Base-by-base conservation (phyloP, 2,113 vertebrate species). In the Cottus gobio region DNA sequence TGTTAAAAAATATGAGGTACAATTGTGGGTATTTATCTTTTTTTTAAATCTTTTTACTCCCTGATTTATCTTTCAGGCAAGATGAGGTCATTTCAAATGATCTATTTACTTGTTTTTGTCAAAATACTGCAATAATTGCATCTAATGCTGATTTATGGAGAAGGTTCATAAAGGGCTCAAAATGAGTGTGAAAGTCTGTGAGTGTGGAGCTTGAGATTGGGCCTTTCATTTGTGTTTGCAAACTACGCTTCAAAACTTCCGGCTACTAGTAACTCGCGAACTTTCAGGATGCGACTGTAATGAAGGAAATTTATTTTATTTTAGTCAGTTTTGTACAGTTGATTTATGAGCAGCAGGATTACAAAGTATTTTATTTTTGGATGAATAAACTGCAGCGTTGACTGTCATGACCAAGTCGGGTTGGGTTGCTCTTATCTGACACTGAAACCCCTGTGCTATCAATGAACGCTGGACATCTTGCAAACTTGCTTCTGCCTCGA, bases 361-460 rank as follows among this genome's bases (percentile, higher is more conserved):
- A 20, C 46, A 48, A 48, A 20, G 46, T 57, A n/a, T 71, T 60
- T 71, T 54, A 78, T 75, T 36, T 26, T 8, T n/a, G 2, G 28
- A 70, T 26, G 58, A 79, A 82, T 70, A 61, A 48, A 78, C 72
- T 56, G 56, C 65, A 60, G 73, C 13, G 28, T n/a, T 18, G 37
- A 75, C 54, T 71, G 60, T 63, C 0, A 0, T 22, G 63, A 52
- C 56, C 9, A 3, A 20, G 36, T 48, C 15, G 1, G 60, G 63
- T 80, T 54, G 58, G 56, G 11, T 60, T n/a, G n/a, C n/a, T 61
- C 42, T 69, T 74, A 67, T 71, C 67, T 77, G 71, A 84, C 39
- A 13, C 12, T 82, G 80, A 65, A 64, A 77, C 26, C n/a, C 16
- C 2, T 39, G 37, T 46, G 44, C 34, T 48, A 52, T 60, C 26